Evolutionary conservation across 1,140 invertebrate genomes (phyloP).

Genomic region (Triops longicaudatus): DNA sequence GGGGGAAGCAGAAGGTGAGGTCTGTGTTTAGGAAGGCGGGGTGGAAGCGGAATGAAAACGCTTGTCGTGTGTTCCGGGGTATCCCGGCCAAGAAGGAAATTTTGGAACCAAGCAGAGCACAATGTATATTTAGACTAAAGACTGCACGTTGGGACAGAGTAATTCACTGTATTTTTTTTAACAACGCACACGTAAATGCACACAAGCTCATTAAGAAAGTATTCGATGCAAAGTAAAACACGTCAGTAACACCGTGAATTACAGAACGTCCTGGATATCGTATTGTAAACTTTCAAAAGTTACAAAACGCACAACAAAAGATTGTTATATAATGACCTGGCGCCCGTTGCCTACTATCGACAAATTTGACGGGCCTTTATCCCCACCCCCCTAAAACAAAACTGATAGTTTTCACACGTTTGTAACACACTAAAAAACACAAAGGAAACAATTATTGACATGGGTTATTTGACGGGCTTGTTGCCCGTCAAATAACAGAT

Average conservation of each 20-base stretch:
- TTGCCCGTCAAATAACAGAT: too few relatives aligned
- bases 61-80: background rate
- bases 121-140: constrained; percentile 9
- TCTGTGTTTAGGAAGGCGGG: background rate
- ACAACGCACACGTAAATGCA: background rate
- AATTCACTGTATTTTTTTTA: background rate
- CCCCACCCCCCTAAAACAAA: too few relatives aligned
- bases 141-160: background rate
- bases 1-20: background rate
- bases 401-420: too few relatives aligned
- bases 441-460: too few relatives aligned
- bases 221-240: too few relatives aligned
- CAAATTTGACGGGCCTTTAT: too few relatives aligned
- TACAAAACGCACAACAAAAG: background rate
- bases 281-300: background rate
- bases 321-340: background rate
- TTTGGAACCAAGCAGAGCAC: background rate
- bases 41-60: constrained; percentile 9
- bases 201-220: background rate
- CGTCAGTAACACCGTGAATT: too few relatives aligned
- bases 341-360: too few relatives aligned
- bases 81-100: background rate
- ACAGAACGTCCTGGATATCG: too few relatives aligned
- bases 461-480: too few relatives aligned
- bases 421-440: too few relatives aligned